phyloP scores from a whole-genome alignment of 2,797 vertebrate genomes.

The Argentina silus region DNA sequence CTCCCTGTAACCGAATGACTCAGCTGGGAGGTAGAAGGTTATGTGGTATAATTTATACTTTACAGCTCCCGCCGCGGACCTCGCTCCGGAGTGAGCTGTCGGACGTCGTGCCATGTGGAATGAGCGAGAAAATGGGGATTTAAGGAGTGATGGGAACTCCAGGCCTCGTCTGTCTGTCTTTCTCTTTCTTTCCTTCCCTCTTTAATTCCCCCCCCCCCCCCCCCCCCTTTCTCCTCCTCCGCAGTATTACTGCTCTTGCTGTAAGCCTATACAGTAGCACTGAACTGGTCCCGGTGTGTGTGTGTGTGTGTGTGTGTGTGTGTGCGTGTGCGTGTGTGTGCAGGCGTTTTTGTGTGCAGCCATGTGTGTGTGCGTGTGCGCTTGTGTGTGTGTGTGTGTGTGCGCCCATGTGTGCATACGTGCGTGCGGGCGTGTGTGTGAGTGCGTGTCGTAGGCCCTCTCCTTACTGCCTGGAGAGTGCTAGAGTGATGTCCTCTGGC shows the following conservation, averaged over 20 bases:
- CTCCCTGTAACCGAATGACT: conserved; percentile 76
- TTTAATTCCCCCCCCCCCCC: conserved; percentile 52
- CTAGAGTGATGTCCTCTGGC: conserved; percentile 67
- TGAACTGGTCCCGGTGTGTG: background rate
- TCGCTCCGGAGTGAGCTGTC: conserved; percentile 75
- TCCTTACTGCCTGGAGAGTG: conserved; percentile 55
- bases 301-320: background rate
- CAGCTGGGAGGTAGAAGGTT: conserved; percentile 78
- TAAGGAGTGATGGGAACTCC: conserved; percentile 73
- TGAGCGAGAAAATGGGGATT: conserved; percentile 69
- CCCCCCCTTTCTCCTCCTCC: conserved; percentile 46
- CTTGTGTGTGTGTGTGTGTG: background rate
- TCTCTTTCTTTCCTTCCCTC: conserved; percentile 40
- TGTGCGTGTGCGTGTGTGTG: background rate
- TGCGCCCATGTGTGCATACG: background rate
- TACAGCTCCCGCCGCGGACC: conserved; percentile 75
- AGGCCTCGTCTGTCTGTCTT: conserved; percentile 61
- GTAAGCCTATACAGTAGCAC: background rate
- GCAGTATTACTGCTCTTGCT: background rate
- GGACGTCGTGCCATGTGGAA: conserved; percentile 69
- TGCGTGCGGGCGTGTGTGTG: conserved; percentile 21
- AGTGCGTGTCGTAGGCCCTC: conserved; percentile 32
- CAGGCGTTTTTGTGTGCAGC: background rate
- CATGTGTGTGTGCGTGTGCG: background rate
- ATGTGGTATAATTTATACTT: conserved; percentile 82